Conservation (phyloP, 2,888 invertebrate species). For the Mythimna albipuncta region DNA sequence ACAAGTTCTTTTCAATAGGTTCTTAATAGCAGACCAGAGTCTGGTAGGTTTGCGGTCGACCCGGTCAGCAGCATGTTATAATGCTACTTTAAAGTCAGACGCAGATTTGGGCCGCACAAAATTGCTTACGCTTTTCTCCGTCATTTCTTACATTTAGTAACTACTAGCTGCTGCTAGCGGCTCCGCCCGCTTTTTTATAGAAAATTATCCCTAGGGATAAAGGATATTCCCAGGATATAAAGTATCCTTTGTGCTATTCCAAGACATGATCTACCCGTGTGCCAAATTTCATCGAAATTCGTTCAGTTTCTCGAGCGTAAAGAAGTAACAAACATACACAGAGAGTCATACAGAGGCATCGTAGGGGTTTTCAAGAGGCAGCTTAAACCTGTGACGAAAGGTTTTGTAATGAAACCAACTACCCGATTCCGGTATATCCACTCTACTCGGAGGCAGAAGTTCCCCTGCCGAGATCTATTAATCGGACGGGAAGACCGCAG, state of each 20-base stretch:
- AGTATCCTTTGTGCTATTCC: too few relatives aligned
- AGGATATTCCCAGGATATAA: too few relatives aligned
- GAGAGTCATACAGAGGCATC: too few relatives aligned
- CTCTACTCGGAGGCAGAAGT: neutral
- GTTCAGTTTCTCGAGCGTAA: neutral
- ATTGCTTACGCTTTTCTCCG: neutral
- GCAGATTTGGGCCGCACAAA: neutral
- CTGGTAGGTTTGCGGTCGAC: neutral
- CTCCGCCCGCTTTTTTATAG: too few relatives aligned
- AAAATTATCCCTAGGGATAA: too few relatives aligned
- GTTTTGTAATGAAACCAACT: neutral
- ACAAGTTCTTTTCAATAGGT: neutral
- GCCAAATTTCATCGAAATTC: too few relatives aligned
- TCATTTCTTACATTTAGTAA: neutral
- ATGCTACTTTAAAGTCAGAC: neutral
- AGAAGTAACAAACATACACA: too few relatives aligned
- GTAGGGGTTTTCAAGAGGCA: neutral
- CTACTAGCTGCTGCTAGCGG: neutral
- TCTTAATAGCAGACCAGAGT: neutral
- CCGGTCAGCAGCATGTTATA: neutral
- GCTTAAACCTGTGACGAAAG: neutral
- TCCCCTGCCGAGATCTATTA: too few relatives aligned
- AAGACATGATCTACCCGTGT: too few relatives aligned
- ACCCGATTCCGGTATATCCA: too few relatives aligned
- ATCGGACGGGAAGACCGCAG: too few relatives aligned